Base-by-base conservation (phyloP, 2,113 vertebrate genomes). In the Phyllostomus discolor region DNA sequence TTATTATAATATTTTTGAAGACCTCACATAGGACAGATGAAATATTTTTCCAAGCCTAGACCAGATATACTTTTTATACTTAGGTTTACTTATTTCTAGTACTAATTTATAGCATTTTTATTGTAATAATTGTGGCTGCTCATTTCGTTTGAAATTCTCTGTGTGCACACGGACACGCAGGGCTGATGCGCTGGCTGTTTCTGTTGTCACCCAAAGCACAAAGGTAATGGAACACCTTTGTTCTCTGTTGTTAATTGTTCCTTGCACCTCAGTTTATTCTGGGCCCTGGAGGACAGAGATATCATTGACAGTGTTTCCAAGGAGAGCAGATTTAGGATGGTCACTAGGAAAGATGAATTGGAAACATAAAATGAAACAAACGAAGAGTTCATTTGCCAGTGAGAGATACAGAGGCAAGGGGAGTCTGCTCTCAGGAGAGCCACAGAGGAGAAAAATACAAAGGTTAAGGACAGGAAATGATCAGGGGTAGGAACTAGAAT, bases 361-460 rank as follows among this genome's bases (percentile, higher is more conserved):
- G 38, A 83, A 78, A 78, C 69, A 80, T 93, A 92, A 94, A 92
- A 16, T n/a, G 35, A 78, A 96, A 43, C 62, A 95, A 95, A 93
- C 57, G 54, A 91, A 91, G 79, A 50, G 43, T 59, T 94, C 38
- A 11, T 46, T 95, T 79, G 57, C 41, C 16, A 1, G 69, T 35
- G n/a, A 96, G 88, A 43, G 16, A 43, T 88, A 12, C 24, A 64
- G 86, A 83, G 33, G 78, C 2, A 0, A 41, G 11, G 14, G 22
- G 17, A 95, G 54, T 33, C 50, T 43, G 31, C n/a, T 96, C 94
- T 57, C 33, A 14, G 50, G 76, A 94, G 75, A 67, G 38, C 43
- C 0, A 1, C 64, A 48, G 92, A 70, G 5, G 20, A 95, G 85
- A 95, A 93, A 79, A 86, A 88, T 31, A 67, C 75, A 19, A n/a